phyloP scores from a whole-genome alignment of 2,113 vertebrate species.

The Amazona guildingii region DNA sequence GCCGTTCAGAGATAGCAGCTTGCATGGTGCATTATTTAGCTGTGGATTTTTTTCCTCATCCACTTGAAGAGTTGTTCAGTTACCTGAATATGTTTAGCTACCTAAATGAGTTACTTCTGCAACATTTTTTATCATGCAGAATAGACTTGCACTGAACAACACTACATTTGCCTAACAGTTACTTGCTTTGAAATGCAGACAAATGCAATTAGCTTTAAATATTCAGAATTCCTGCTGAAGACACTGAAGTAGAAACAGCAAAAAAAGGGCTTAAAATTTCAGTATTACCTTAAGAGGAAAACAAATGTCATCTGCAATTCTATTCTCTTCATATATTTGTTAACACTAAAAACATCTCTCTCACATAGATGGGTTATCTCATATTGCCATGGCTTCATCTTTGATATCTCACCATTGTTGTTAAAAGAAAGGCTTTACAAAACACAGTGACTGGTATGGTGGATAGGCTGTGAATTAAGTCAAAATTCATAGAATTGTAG shows the following conservation, averaged over 20 bases:
- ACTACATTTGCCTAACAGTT: not conserved
- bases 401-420: not conserved
- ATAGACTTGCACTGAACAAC: not conserved
- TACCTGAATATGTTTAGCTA: not conserved
- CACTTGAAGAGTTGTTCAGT: not conserved
- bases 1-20: not conserved
- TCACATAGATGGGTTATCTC: not conserved
- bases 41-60: not conserved
- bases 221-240: not conserved
- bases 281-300: not conserved
- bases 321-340: not conserved
- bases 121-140: not conserved
- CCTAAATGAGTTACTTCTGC: not conserved
- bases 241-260: not conserved
- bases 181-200: not conserved
- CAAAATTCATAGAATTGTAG: not conserved
- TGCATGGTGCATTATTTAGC: not conserved
- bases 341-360: not conserved
- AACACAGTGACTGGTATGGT: not conserved
- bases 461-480: not conserved
- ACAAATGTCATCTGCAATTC: not conserved
- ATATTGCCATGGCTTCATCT: not conserved
- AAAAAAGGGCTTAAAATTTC: not conserved
- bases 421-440: not conserved
- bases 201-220: not conserved